Evolutionary conservation across 1,140 invertebrate species (phyloP).

Genomic region (Agraylea sexmaculata): DNA sequence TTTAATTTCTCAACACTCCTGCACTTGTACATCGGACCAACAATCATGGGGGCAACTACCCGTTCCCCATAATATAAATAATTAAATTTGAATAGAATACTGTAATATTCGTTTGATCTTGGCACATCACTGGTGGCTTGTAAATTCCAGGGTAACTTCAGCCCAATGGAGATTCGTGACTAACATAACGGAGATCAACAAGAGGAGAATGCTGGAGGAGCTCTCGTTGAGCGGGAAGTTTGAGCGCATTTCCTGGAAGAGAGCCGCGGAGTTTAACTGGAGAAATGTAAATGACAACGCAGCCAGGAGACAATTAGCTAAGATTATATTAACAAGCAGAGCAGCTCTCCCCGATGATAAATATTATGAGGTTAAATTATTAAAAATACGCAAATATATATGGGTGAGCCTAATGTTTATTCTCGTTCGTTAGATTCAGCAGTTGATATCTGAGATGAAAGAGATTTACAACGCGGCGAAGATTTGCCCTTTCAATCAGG

Average conservation of each 20-base stretch:
- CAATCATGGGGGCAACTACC: too few species aligned
- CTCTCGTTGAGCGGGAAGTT: constrained; percentile 59
- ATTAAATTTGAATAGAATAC: too few species aligned
- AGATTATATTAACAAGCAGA: constrained; percentile 56
- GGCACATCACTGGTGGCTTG: too few species aligned
- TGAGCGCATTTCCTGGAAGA: constrained; percentile 59
- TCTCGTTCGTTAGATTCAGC: constrained; percentile 44
- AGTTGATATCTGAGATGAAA: constrained; percentile 68
- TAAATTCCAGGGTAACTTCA: constrained; percentile 42
- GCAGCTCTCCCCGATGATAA: constrained; percentile 63
- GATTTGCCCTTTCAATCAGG: constrained; percentile 53
- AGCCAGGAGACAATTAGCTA: constrained; percentile 55
- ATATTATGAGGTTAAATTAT: constrained; percentile 51
- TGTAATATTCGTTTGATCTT: too few species aligned
- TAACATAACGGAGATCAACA: constrained; percentile 63
- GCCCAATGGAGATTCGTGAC: constrained; percentile 68
- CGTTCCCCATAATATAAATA: too few species aligned
- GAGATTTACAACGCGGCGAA: constrained; percentile 60
- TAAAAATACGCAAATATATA: not conserved
- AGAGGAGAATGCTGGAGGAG: constrained; percentile 57
- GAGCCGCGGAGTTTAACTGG: constrained; percentile 55
- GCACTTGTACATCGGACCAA: too few species aligned
- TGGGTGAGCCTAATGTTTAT: not conserved
- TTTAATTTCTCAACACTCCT: too few species aligned
- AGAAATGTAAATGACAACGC: constrained; percentile 52